Evolutionary conservation across 1,140 invertebrate genomes (phyloP).

Genomic region (Limonius californicus): DNA sequence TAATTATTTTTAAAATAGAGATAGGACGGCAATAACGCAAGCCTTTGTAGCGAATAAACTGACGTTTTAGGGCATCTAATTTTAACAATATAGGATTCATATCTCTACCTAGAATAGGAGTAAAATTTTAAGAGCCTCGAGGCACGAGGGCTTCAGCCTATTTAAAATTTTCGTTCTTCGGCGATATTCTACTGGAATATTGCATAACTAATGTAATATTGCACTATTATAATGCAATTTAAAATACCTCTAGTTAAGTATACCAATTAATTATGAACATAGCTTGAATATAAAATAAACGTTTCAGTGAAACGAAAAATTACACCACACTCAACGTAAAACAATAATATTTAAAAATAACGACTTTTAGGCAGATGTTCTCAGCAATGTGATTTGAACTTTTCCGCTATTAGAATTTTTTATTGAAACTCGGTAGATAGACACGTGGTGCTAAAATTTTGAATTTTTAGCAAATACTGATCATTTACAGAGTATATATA

Average conservation of each 20-base stretch:
- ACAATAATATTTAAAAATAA: conserved; percentile 5
- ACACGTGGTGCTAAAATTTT: conserved; percentile 7
- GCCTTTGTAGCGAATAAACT: conserved; percentile 2
- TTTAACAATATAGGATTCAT: not conserved
- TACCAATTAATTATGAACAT: not conserved
- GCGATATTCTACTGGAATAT: not conserved
- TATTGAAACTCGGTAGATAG: conserved; percentile 4
- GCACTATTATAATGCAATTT: conserved; percentile 2
- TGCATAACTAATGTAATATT: conserved; percentile 1
- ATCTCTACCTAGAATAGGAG: conserved; percentile 7
- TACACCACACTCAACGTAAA: conserved; percentile 6
- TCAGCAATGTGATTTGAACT: not conserved
- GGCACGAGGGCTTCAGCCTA: not conserved
- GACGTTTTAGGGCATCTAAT: conserved; percentile 2
- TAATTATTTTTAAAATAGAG: conserved; percentile 2
- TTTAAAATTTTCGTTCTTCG: not conserved
- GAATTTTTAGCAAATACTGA: conserved; percentile 10
- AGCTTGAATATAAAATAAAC: not conserved
- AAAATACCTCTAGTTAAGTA: not conserved
- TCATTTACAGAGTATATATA: conserved; percentile 12
- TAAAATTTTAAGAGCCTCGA: not conserved
- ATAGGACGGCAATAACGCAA: conserved; percentile 7
- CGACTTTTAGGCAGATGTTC: not conserved
- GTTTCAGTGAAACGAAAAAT: not conserved
- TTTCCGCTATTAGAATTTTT: not conserved